Conservation (phyloP, 2,888 invertebrate genomes). For the Orgyia antiqua region DNA sequence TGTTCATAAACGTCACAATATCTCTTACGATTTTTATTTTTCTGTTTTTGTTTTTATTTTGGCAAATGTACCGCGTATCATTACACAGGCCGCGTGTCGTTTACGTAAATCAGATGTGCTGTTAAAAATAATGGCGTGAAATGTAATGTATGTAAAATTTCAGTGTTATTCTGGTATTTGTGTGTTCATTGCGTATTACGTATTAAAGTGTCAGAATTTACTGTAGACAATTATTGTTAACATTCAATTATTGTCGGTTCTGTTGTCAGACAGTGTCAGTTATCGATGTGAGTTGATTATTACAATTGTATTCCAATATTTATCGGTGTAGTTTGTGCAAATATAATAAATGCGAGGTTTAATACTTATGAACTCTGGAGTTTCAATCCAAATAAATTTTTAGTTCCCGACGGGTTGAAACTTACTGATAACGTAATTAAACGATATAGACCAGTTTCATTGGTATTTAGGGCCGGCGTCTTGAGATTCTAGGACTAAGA, state of each 20-base stretch:
- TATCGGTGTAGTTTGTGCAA: no score
- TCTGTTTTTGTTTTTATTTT: slow-evolving; percentile 22
- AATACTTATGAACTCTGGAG: no score
- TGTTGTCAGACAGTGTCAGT: background rate
- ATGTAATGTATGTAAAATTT: slow-evolving; percentile 31
- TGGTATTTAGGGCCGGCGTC: no score
- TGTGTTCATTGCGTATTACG: slow-evolving; percentile 21
- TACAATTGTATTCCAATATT: no score
- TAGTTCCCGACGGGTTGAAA: no score
- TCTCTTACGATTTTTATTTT: slow-evolving; percentile 30
- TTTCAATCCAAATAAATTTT: no score
- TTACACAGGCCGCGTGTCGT: slow-evolving; percentile 24
- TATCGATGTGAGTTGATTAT: background rate
- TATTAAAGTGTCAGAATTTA: slow-evolving; percentile 24
- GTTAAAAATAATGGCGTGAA: slow-evolving; percentile 54
- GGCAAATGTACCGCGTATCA: slow-evolving; percentile 17
- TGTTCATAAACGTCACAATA: slow-evolving; percentile 47
- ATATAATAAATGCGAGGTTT: no score
- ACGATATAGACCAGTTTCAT: no score
- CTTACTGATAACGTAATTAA: no score
- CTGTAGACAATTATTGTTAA: slow-evolving; percentile 25
- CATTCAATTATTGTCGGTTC: slow-evolving; percentile 25
- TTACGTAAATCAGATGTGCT: slow-evolving; percentile 42
- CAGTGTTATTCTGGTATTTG: slow-evolving; percentile 15
- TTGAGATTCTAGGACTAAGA: no score